A percentile compares a stretch with the other conserved stretches of the same genome.
phyloP scores from a whole-genome alignment of 2,113 vertebrate genomes.

The Chamaetylas fuelleborni region DNA sequence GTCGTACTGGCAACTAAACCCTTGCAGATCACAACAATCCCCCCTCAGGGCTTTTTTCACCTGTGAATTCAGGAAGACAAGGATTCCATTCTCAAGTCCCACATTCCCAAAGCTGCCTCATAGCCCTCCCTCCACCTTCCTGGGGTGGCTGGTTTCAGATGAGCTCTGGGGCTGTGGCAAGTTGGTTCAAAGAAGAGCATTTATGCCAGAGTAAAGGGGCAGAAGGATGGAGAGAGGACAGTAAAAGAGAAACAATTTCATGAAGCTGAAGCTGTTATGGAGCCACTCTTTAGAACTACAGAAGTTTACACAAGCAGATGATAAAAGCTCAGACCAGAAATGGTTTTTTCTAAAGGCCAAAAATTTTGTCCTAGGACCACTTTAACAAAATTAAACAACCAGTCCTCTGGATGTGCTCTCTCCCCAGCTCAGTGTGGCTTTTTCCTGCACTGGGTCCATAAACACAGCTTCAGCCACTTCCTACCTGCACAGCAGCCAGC shows the following conservation, averaged over 20 bases:
- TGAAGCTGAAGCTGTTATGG: not conserved
- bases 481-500: rapidly evolving
- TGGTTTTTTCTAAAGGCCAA: not conserved
- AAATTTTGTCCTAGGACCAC: not conserved
- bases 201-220: not conserved
- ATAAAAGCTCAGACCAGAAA: not conserved
- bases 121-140: not conserved
- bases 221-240: not conserved
- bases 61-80: not conserved
- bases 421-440: not conserved
- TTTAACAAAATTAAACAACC: not conserved
- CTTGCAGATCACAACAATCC: not conserved
- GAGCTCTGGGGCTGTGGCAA: not conserved
- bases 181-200: not conserved
- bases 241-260: not conserved
- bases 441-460: not conserved
- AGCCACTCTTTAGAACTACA: not conserved
- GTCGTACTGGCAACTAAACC: not conserved
- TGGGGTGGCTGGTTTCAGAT: not conserved
- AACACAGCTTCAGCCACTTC: not conserved
- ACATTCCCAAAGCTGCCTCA: not conserved
- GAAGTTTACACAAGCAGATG: not conserved
- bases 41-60: not conserved
- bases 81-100: not conserved
- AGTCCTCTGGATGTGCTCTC: not conserved